Evolutionary conservation across 2,797 vertebrate species (phyloP).

Genomic region (Synaphobranchus kaupii): DNA sequence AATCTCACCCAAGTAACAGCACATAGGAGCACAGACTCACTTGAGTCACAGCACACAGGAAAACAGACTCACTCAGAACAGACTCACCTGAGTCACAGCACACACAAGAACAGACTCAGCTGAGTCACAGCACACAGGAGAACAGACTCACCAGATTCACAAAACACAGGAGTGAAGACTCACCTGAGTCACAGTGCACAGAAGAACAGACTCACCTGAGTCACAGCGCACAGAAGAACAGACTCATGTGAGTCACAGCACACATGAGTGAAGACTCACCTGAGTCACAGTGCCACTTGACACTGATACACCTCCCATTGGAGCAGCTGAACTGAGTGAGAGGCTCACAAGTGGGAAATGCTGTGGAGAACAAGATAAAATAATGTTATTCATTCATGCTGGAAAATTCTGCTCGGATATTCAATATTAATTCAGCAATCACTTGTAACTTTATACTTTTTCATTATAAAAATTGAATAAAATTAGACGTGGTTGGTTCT

Average conservation of each 20-base stretch:
- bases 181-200: not conserved
- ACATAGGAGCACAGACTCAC: too few species aligned
- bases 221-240: not conserved
- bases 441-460: conserved; percentile 14
- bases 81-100: not conserved
- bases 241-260: too few species aligned
- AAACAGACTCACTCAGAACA: not conserved
- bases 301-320: conserved; percentile 90
- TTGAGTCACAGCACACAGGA: not conserved
- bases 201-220: not conserved
- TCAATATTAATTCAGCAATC: not conserved
- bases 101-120: not conserved
- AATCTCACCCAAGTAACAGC: too few species aligned
- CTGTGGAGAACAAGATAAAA: conserved; percentile 64
- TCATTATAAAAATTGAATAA: not conserved
- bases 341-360: conserved; percentile 90
- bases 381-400: conserved; percentile 3
- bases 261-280: too few species aligned
- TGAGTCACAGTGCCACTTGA: conserved; percentile 91
- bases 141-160: not conserved
- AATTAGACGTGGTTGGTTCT: conserved; percentile 41
- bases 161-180: too few species aligned
- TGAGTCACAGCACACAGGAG: not conserved
- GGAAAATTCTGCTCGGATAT: not conserved
- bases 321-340: conserved; percentile 90